Percentiles rank a stretch among this genome's conserved stretches.
Evolutionary conservation across 1,140 invertebrate species (phyloP).

Genomic region (Drosophila lacertosa): DNA sequence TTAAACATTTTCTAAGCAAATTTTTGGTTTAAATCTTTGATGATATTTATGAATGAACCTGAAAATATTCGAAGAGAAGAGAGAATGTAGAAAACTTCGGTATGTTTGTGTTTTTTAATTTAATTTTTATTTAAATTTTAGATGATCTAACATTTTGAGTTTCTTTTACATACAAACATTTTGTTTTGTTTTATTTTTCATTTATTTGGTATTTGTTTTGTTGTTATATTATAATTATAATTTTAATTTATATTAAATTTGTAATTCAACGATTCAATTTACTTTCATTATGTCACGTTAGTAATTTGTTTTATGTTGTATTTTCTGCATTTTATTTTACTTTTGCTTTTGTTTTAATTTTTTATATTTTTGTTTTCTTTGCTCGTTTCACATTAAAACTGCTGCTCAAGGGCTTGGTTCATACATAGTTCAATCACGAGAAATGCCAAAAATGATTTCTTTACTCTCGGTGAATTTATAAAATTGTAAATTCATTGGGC

Average conservation of each 20-base stretch:
- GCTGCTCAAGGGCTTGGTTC: conserved; percentile 49
- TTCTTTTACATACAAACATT: conserved; percentile 84
- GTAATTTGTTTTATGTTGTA: conserved; percentile 26
- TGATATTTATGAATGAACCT: too few species aligned
- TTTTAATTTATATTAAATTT: conserved; percentile 68
- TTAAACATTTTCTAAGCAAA: too few species aligned
- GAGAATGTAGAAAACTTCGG: too few species aligned
- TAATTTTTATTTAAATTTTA: conserved; percentile 83
- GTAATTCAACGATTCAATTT: conserved; percentile 79
- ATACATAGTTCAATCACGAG: conserved; percentile 14
- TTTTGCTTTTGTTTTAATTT: conserved; percentile 47
- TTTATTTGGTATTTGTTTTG: conserved; percentile 37
- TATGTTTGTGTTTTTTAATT: conserved; percentile 86
- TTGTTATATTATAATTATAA: conserved; percentile 62
- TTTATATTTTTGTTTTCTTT: conserved; percentile 52
- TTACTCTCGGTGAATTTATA: conserved; percentile 11
- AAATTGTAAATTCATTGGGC: conserved; percentile 35
- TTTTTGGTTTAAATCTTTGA: too few species aligned
- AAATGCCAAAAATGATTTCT: conserved; percentile 32
- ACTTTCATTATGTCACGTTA: conserved; percentile 50
- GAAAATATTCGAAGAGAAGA: too few species aligned
- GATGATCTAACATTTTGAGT: conserved; percentile 83
- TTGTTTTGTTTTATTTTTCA: conserved; percentile 52
- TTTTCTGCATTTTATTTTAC: conserved; percentile 1
- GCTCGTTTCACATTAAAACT: conserved; percentile 57